Percentiles rank a stretch among this genome's conserved stretches.
These are phyloP conservation scores for Percina caprodes DNA, from an alignment of 2,113 vertebrate genomes.

Conservation along the genomic window DNA sequence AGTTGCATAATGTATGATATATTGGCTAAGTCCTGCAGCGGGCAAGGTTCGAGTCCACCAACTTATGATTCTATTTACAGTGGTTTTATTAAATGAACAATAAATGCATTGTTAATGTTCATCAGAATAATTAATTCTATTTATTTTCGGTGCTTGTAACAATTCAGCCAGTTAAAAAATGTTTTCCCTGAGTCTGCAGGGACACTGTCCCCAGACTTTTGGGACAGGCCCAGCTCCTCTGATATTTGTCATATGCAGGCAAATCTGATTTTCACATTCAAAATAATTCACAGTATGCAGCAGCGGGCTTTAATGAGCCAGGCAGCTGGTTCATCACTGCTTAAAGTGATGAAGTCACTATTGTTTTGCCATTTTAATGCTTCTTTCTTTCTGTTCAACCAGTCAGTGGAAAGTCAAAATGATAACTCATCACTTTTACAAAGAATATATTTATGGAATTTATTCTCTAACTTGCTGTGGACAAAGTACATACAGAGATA, in stretches of 20 bases:
- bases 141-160: not conserved
- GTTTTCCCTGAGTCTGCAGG: constrained; percentile 23
- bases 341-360: not conserved
- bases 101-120: not conserved
- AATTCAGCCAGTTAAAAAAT: constrained; percentile 3
- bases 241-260: no score
- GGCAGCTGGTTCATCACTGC: not conserved
- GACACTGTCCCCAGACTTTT: constrained; percentile 24
- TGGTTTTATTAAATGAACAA: not conserved
- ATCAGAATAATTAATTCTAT: not conserved
- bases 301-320: not conserved
- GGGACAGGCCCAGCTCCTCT: constrained; percentile 6
- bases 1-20: not conserved
- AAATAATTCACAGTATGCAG: not conserved
- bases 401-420: not conserved
- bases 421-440: not conserved
- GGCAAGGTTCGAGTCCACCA: no score
- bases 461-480: no score
- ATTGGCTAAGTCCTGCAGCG: no score
- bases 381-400: not conserved
- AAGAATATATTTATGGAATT: no score
- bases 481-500: no score
- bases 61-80: not conserved
- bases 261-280: constrained; percentile 6
- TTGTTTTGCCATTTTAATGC: not conserved